Evolutionary conservation across 2,797 vertebrate genomes (phyloP).

Genomic region (Scomberomorus guttatus): DNA sequence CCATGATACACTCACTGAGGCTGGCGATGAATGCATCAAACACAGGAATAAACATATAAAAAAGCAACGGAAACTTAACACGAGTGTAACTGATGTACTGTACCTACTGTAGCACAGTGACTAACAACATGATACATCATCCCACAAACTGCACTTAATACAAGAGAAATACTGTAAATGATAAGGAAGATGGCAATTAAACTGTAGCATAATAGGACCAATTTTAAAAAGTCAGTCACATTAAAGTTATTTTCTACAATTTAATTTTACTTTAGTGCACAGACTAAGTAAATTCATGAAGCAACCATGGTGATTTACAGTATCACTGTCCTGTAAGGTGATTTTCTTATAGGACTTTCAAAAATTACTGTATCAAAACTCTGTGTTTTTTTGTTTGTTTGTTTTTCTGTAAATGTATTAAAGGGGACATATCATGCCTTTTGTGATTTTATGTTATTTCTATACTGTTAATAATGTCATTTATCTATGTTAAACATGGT

Average conservation of each 20-base stretch:
- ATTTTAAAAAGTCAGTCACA: not conserved
- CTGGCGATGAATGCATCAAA: conserved; percentile 8
- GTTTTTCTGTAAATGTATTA: too few relatives aligned
- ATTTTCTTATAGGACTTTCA: too few relatives aligned
- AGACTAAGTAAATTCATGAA: too few relatives aligned
- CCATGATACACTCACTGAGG: conserved; percentile 34
- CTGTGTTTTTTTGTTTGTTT: too few relatives aligned
- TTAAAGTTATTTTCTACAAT: not conserved
- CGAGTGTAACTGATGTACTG: not conserved
- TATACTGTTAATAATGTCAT: not conserved
- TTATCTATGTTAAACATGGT: too few relatives aligned
- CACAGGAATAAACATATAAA: conserved; percentile 40
- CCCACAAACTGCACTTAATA: not conserved
- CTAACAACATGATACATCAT: not conserved
- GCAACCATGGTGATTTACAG: too few relatives aligned
- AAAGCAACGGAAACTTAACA: conserved; percentile 19
- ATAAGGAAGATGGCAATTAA: not conserved
- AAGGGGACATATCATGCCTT: too few relatives aligned
- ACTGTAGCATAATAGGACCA: not conserved
- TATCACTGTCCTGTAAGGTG: too few relatives aligned
- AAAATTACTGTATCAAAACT: too few relatives aligned
- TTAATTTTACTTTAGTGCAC: too few relatives aligned
- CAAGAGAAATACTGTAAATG: conserved; percentile 9
- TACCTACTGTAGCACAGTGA: not conserved
- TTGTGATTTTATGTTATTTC: not conserved